Base-by-base conservation (phyloP, 2,888 invertebrate species). In the Rhorus exstirpatorius region DNA sequence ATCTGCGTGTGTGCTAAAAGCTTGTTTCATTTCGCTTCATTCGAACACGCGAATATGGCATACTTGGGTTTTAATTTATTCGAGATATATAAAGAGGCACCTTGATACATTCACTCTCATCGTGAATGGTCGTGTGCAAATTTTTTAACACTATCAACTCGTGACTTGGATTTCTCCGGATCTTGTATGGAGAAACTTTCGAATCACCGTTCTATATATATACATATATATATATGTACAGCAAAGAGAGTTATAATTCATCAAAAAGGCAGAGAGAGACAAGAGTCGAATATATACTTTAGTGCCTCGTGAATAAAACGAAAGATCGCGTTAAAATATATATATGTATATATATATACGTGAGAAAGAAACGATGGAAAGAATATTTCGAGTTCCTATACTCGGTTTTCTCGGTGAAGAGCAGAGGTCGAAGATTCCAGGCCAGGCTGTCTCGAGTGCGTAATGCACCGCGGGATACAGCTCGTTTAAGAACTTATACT, bases 401-500 rank as follows among this genome's bases (percentile, higher is more conserved):
- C 71, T 26, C 26, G 63, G 19, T 46, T 24, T 46, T 65, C 46
- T 60, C 61, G 41, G 55, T 72, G 31, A 65, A 55, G 65, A 71
- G 65, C 8, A 86, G 89, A 90, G 88, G 88, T 88, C 89, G 88
- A 90, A 90, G 89, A 91, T 91, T 90, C 87, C 89, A 88, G 89
- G 90, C 88, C 89, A 90, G 87, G 83, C 88, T 88, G 90, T 90
- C 90, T 91, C 91, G 87, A 91, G 91, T 90, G 89, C 79, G 79
- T 81, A 79, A 84, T 86, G 82, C 76, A 81, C 72, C 71, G 67
- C 19, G 61, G 38, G 38, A 49, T 31, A 55, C 60, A 70, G 46
- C 10, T 68, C 65, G 35, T 51, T 58, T 19, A n/a, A 53, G 38
- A 60, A 51, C 44, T 70, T 61, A 1, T 31, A 31, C 31, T 6